phyloP scores from a whole-genome alignment of 2,888 invertebrate genomes.

The Synergus gifuensis region DNA sequence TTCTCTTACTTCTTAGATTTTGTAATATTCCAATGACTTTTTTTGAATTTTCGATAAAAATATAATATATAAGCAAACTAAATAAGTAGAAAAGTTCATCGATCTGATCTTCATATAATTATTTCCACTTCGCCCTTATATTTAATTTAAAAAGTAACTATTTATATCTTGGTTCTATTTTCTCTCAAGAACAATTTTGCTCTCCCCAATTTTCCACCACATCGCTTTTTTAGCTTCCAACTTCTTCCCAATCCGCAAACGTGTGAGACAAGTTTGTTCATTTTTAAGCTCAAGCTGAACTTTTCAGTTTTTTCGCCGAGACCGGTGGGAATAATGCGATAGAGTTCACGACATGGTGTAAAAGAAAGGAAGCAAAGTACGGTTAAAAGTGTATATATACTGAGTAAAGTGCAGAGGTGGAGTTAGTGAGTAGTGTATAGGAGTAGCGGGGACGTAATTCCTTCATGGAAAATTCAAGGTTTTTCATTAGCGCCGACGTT shows the following conservation, averaged over 20 bases:
- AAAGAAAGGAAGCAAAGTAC: slow-evolving; percentile 38
- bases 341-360: slow-evolving; percentile 35
- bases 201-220: no score
- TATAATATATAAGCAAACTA: no score
- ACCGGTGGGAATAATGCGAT: slow-evolving; percentile 33
- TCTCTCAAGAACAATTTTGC: no score
- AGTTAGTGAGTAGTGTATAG: slow-evolving; percentile 34
- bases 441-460: slow-evolving; percentile 64
- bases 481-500: slow-evolving; percentile 74
- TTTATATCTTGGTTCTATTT: no score
- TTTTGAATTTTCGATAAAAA: no score
- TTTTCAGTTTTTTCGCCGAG: slow-evolving; percentile 11
- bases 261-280: slow-evolving; percentile 10
- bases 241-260: neutral
- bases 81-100: neutral
- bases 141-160: no score
- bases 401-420: slow-evolving; percentile 16
- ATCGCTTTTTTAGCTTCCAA: neutral
- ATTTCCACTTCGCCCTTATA: no score
- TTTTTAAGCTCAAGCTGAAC: slow-evolving; percentile 28
- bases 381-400: slow-evolving; percentile 32
- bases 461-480: slow-evolving; percentile 77
- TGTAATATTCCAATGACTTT: no score
- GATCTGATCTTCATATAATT: neutral
- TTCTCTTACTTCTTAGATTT: no score